These are phyloP conservation scores for Drosophila jambulina DNA, from an alignment of 1,140 invertebrate genomes.

Conservation along the genomic window DNA sequence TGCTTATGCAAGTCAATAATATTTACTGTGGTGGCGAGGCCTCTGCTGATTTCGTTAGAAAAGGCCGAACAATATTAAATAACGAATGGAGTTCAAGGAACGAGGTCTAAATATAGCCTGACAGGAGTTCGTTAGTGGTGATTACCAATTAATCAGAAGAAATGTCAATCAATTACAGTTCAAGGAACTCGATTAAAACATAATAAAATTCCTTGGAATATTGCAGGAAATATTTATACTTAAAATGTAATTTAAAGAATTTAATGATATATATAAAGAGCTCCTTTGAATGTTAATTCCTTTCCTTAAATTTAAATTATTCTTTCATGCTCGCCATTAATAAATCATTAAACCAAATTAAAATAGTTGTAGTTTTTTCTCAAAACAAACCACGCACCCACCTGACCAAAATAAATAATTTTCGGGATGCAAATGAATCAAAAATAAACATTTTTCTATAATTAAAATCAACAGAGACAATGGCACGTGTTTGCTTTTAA, in stretches of 20 bases:
- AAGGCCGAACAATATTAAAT: neutral
- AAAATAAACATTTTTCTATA: conserved; percentile 55
- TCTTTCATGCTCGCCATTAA: neutral
- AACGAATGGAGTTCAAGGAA: neutral
- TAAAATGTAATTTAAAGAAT: neutral
- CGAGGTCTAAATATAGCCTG: neutral
- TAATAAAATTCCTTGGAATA: neutral
- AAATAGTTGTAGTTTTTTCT: neutral
- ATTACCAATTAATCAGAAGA: neutral
- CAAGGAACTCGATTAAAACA: neutral
- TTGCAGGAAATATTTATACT: neutral
- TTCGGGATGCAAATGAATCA: conserved; percentile 6
- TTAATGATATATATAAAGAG: neutral
- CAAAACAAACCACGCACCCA: neutral
- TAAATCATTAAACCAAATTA: neutral
- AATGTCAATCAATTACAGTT: neutral
- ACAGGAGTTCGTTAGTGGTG: neutral
- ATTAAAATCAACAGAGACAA: conserved; percentile 50
- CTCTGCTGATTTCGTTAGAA: conserved; percentile 1
- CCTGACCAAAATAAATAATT: conserved; percentile 7
- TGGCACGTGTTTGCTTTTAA: conserved; percentile 44
- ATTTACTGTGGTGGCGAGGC: conserved; percentile 2
- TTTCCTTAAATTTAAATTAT: neutral
- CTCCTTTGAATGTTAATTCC: neutral
- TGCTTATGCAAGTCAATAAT: conserved; percentile 23